Percentiles rank a stretch among this genome's conserved stretches.
These are phyloP conservation scores for Ceratina japonica DNA, from an alignment of 1,140 invertebrate genomes.

Conservation along the genomic window DNA sequence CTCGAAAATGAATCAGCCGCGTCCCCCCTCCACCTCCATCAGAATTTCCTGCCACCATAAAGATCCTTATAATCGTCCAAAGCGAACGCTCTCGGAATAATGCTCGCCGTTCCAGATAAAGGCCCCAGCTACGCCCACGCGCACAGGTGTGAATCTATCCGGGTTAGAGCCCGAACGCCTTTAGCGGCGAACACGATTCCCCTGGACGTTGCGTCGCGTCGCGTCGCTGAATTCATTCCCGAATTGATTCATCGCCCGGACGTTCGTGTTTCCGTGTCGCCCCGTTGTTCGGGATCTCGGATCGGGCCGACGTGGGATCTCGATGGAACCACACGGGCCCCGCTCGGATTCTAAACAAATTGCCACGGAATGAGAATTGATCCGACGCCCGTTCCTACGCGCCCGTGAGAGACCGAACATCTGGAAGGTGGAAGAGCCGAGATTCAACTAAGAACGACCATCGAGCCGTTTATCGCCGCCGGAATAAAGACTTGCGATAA, in stretches of 20 bases:
- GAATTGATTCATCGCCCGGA: conserved; percentile 25
- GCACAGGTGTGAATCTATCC: conserved; percentile 61
- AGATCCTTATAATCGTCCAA: conserved; percentile 48
- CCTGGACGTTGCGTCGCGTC: conserved; percentile 9
- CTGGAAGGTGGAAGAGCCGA: not conserved
- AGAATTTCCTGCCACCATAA: conserved; percentile 27
- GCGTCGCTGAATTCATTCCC: conserved; percentile 28
- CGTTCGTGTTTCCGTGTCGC: conserved; percentile 43
- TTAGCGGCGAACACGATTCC: conserved; percentile 20
- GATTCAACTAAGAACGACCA: not conserved
- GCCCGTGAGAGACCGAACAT: not conserved
- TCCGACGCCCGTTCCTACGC: conserved; percentile 1
- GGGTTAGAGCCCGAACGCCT: conserved; percentile 7
- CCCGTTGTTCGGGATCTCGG: conserved; percentile 17
- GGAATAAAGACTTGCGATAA: too few species aligned
- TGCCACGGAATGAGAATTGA: conserved; percentile 1
- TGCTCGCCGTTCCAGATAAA: conserved; percentile 34
- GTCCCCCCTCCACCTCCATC: too few species aligned
- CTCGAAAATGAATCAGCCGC: conserved; percentile 24
- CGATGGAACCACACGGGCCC: not conserved
- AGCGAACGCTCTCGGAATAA: conserved; percentile 37
- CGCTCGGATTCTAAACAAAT: conserved; percentile 27
- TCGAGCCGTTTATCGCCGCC: not conserved
- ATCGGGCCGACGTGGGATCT: conserved; percentile 22
- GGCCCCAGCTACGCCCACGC: conserved; percentile 46